Evolutionary conservation across 1,140 invertebrate species (phyloP).

Genomic region (Drosophila persimilis): DNA sequence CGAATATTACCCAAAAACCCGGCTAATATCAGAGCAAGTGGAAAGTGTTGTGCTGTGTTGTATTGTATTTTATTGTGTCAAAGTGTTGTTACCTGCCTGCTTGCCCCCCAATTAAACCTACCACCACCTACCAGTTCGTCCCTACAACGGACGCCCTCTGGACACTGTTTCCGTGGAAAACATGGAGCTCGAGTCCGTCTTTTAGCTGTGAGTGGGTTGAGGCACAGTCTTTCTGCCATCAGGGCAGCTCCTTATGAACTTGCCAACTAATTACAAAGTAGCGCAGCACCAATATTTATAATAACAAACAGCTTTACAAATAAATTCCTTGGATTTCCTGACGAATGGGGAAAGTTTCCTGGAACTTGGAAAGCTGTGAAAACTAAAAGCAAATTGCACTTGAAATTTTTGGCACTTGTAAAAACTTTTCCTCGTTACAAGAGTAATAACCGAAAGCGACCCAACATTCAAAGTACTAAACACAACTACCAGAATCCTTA

Average conservation of each 20-base stretch:
- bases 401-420: not conserved
- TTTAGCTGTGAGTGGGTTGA: not conserved
- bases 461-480: too few relatives aligned
- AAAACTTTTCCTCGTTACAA: conserved; percentile 10
- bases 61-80: conserved; percentile 13
- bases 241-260: conserved; percentile 47
- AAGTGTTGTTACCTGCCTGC: conserved; percentile 6
- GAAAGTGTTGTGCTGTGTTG: conserved; percentile 4
- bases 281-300: conserved; percentile 18
- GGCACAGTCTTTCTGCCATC: too few relatives aligned
- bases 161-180: not conserved
- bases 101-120: too few relatives aligned
- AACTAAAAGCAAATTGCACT: conserved; percentile 5
- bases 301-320: conserved; percentile 30
- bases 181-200: not conserved
- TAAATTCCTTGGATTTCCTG: conserved; percentile 39
- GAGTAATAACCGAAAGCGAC: not conserved
- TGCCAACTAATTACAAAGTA: conserved; percentile 63
- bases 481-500: too few relatives aligned
- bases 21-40: conserved; percentile 30
- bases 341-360: conserved; percentile 62
- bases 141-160: too few relatives aligned
- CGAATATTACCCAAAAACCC: conserved; percentile 29
- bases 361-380: conserved; percentile 9
- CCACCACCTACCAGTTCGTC: too few relatives aligned